Base-by-base conservation (phyloP, 1,140 invertebrate species). In the Temnothorax curvispinosus region DNA sequence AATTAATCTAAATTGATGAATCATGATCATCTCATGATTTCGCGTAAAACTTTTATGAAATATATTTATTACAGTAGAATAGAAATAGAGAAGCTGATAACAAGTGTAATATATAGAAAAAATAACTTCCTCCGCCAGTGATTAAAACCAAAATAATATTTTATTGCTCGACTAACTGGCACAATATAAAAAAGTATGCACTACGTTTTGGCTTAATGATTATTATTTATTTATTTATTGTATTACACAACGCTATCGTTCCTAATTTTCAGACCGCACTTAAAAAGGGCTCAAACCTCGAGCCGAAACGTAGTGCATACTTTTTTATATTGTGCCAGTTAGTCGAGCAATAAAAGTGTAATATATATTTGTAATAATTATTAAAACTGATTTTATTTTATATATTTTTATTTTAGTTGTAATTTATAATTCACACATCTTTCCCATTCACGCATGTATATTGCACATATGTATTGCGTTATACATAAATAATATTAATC, bases 1-100 rank as follows among this genome's bases (percentile, higher is more conserved):
- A 71, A 87, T 85, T 41, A 44, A 54, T 69, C 52, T 65, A 58
- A 54, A 85, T 85, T 52, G 75, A 72, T 21, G 21, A 58, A 82
- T 74, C 8, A 21, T 27, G 1, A 27, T 27, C 27, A 52, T 32
- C n/a, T 38, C 7, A 38, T 58, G 5, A 18, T 65, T 52, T 80
- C n/a, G 21, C 2, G 27, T 44, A n/a, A 67, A 65, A 50, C 6
- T 65, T 6, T 78, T 18, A 44, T 35, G 3, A 65, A 67, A 67
- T 67, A 13, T 67, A 67, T 52, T 78, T 50, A 32, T 35, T 11
- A 50, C 18, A 18, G 15, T 56, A 38, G 18, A 52, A 52, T 27
- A 21, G 38, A 18, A 7, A 52, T 18, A 11, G 8, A 67, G 7
- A 35, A 35, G 38, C 7, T 60, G 6, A 62, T 77, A 38, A 78